Evolutionary conservation across 2,113 vertebrate species (phyloP), one percentile per base, ranked within the genome.

Genomic region (Cyanistes caeruleus): DNA sequence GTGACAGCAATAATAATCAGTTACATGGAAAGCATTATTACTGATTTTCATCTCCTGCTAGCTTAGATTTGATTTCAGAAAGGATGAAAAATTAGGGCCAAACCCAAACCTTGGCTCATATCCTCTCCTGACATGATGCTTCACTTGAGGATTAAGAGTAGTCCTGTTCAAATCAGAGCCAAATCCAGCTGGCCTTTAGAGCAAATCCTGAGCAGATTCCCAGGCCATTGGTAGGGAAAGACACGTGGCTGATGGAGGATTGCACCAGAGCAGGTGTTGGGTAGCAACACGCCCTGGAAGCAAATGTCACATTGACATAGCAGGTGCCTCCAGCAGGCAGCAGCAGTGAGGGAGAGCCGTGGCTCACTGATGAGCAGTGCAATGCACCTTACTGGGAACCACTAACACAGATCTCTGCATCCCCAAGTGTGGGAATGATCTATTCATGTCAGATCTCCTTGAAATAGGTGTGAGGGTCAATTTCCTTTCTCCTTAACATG

Each of bases 131-230:
- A 67, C 20, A 27, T 1, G 16, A 23, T 37, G 3, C 8, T 93
- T 80, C 0, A 0, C 37, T 39, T 64, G 37, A 68, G 44, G 27
- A 51, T 24, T 41, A 74, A 55, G 21, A 63, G 17, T 9, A 51
- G 52, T 48, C 13, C 11, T 5, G 2, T 22, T 81, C 51, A 67
- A 74, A 70, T 35, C 89, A 99, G 98, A 80, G 97, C 95, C 4
- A 98, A 69, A 76, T 44, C 65, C 43, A 39, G 30, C 27, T 10
- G 16, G 52, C n/a, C 39, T 84, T 69, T n/a, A 31, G n/a, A 44
- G 22, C 6, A 56, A 63, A 73, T 12, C 4, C 22, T 59, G 35
- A 70, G 20, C 25, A 72, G 35, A 30, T 79, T 72, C 28, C 9
- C 30, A 22, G 35, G 23, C 55, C 30, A 64, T 28, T 2, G 4